These are phyloP conservation scores for Troides aeacus DNA, from an alignment of 2,888 invertebrate genomes.

Conservation along the genomic window DNA sequence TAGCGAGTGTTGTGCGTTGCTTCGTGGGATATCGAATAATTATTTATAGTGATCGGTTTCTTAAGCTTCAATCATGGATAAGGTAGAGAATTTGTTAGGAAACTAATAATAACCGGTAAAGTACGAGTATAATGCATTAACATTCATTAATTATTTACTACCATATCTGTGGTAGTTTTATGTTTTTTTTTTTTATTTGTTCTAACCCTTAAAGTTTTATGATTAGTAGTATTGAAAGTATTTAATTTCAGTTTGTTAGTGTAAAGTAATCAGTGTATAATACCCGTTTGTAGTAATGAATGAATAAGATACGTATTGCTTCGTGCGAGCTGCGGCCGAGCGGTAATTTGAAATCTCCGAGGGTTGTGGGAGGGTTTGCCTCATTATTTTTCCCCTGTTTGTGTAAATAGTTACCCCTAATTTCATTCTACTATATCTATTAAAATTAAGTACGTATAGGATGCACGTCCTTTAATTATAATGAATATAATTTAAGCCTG, in stretches of 20 bases:
- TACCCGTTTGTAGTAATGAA: slow-evolving; percentile 54
- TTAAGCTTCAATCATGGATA: slow-evolving; percentile 20
- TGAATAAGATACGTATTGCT: slow-evolving; percentile 59
- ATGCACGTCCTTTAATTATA: slow-evolving; percentile 76
- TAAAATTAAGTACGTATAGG: slow-evolving; percentile 70
- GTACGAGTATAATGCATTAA: slow-evolving; percentile 38
- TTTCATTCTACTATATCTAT: slow-evolving; percentile 68
- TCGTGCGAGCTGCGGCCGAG: slow-evolving; percentile 43
- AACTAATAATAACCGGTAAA: slow-evolving; percentile 49
- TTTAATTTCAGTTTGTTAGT: slow-evolving; percentile 34
- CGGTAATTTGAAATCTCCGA: slow-evolving; percentile 76
- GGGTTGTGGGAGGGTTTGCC: slow-evolving; percentile 79
- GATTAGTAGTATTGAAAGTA: slow-evolving; percentile 4
- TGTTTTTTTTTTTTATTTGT: slow-evolving; percentile 26
- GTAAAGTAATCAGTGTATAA: slow-evolving; percentile 53
- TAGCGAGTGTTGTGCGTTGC: slow-evolving; percentile 66
- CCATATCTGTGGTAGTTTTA: slow-evolving; percentile 15
- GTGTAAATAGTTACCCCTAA: slow-evolving; percentile 78
- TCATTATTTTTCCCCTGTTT: slow-evolving; percentile 79
- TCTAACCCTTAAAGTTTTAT: slow-evolving; percentile 13
- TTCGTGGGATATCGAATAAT: slow-evolving; percentile 62
- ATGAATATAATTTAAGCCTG: slow-evolving; percentile 78
- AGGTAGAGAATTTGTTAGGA: slow-evolving; percentile 66
- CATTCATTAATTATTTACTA: slow-evolving; percentile 25
- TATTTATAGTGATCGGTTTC: slow-evolving; percentile 56